These are phyloP conservation scores for Pseudococcus longispinus DNA, from an alignment of 2,888 invertebrate species.

Conservation along the genomic window DNA sequence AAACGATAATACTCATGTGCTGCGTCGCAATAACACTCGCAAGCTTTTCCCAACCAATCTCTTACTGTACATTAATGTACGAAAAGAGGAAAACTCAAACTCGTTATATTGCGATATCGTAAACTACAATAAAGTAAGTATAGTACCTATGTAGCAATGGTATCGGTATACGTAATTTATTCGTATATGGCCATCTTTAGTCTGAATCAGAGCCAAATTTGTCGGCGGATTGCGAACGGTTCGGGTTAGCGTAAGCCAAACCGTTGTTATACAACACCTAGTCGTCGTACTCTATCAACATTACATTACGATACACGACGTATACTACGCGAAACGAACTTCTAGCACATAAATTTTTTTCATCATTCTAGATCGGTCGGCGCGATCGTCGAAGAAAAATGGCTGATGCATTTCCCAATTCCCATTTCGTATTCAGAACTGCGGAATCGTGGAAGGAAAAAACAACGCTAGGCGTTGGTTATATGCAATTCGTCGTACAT, in stretches of 20 bases:
- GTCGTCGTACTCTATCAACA: background rate
- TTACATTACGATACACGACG: background rate
- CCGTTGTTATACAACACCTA: background rate
- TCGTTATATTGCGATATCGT: background rate
- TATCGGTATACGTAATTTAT: background rate
- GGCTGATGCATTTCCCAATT: background rate
- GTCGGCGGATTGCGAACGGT: background rate
- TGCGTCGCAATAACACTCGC: background rate
- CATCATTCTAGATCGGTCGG: background rate
- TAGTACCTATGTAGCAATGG: background rate
- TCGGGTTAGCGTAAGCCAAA: constrained; percentile 1
- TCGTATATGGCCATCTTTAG: constrained; percentile 5
- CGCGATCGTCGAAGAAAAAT: background rate
- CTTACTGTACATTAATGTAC: background rate
- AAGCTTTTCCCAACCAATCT: background rate
- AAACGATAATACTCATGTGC: background rate
- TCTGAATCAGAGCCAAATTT: constrained; percentile 11
- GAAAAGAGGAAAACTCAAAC: background rate
- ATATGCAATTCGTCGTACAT: background rate
- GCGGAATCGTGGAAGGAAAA: background rate
- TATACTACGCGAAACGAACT: background rate
- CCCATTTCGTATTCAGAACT: background rate
- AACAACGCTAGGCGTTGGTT: background rate
- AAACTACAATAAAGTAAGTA: background rate
- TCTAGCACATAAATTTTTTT: background rate